Conservation (phyloP, 92 coral and sea anemone species). For the Micromussa lordhowensis region DNA sequence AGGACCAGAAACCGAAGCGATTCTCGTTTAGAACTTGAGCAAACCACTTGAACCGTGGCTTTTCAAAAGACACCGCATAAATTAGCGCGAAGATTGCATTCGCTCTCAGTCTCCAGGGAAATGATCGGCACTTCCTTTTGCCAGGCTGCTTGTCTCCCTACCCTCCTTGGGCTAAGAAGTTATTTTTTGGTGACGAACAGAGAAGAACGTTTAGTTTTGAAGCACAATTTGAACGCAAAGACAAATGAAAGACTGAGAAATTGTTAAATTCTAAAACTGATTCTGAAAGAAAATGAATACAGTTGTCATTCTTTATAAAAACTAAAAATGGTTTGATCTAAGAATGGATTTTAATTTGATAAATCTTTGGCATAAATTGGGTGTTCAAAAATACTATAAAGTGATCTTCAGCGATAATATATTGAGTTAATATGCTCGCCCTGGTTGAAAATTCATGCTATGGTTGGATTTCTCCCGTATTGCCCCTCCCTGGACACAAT, state of each 20-base stretch:
- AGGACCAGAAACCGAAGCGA: slow-evolving; percentile 1
- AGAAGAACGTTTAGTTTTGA: neutral
- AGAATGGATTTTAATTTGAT: neutral
- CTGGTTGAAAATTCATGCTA: neutral
- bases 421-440: neutral
- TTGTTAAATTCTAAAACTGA: neutral
- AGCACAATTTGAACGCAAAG: neutral
- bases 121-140: neutral
- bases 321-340: neutral
- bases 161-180: neutral
- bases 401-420: neutral
- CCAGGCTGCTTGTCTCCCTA: slow-evolving; percentile 11
- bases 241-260: neutral
- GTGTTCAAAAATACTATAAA: neutral
- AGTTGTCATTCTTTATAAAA: neutral
- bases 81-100: neutral
- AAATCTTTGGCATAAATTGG: neutral
- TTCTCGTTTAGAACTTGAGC: neutral
- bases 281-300: neutral
- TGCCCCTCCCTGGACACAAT: slow-evolving; percentile 21
- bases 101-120: slow-evolving; percentile 4
- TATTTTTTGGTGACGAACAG: neutral
- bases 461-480: neutral
- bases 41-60: slow-evolving; percentile 22
- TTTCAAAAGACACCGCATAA: slow-evolving; percentile 28